These are phyloP conservation scores for Ceramica pisi DNA, from an alignment of 2,888 invertebrate genomes.

Conservation along the genomic window DNA sequence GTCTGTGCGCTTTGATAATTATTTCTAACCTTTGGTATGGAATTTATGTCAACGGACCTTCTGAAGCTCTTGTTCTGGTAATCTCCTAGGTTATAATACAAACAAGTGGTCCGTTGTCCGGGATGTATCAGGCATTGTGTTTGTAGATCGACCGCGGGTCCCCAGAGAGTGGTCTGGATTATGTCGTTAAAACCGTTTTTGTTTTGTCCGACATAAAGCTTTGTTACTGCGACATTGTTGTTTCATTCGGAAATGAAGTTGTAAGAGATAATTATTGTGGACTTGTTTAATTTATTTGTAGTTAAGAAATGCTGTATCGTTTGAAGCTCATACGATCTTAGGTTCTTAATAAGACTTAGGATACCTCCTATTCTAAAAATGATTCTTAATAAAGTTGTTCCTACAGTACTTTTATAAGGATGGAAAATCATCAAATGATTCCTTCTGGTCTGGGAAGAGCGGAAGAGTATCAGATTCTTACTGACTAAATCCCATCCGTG, in stretches of 20 bases:
- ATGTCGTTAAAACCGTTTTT: slow-evolving; percentile 16
- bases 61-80: background rate
- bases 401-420: no score
- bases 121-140: slow-evolving; percentile 31
- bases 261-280: background rate
- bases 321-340: background rate
- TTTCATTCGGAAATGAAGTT: background rate
- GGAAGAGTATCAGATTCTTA: no score
- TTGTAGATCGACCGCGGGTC: slow-evolving; percentile 21
- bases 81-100: slow-evolving; percentile 3
- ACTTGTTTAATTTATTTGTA: background rate
- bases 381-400: no score
- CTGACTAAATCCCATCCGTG: no score
- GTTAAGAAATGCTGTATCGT: background rate
- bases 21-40: background rate
- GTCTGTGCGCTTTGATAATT: background rate
- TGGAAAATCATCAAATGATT: no score
- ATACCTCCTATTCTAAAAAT: no score
- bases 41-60: background rate
- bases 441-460: no score
- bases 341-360: no score
- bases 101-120: slow-evolving; percentile 6
- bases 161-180: background rate
- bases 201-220: slow-evolving; percentile 1
- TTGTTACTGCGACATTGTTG: background rate